Percentiles rank a stretch among this genome's conserved stretches.
These are phyloP conservation scores for Andrena fulva DNA, from an alignment of 2,888 invertebrate species.

Conservation along the genomic window DNA sequence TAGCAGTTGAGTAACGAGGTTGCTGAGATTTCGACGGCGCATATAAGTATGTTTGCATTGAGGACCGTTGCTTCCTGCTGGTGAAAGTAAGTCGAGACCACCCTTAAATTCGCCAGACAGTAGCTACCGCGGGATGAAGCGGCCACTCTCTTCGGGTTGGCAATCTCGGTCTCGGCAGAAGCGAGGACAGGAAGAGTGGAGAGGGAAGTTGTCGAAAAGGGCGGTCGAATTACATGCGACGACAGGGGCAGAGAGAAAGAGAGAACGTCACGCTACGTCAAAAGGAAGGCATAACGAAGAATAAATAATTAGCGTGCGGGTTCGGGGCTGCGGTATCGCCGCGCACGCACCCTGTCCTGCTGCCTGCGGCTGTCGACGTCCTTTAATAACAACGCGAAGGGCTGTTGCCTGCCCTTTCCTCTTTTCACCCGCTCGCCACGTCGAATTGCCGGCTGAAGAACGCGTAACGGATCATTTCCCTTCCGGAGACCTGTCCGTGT, in stretches of 20 bases:
- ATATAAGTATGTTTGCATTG: not conserved
- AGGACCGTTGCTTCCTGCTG: not conserved
- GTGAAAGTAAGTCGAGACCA: not conserved
- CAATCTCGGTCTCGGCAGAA: constrained; percentile 9
- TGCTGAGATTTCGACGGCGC: not conserved
- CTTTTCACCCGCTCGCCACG: constrained; percentile 24
- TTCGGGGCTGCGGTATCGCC: constrained; percentile 76
- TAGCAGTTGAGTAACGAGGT: not conserved
- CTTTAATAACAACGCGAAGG: constrained; percentile 66
- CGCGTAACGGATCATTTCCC: constrained; percentile 38
- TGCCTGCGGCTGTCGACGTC: constrained; percentile 68
- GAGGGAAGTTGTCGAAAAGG: constrained; percentile 24
- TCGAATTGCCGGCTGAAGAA: constrained; percentile 36
- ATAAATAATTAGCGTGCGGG: constrained; percentile 82
- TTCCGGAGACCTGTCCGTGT: not conserved
- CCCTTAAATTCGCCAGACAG: not conserved
- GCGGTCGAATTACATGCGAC: constrained; percentile 31
- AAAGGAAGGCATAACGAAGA: constrained; percentile 74
- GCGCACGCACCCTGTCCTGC: constrained; percentile 77
- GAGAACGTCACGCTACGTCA: constrained; percentile 66
- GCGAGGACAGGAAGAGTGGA: not conserved
- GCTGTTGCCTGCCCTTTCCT: constrained; percentile 36
- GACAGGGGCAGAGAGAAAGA: constrained; percentile 35
- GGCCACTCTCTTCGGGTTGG: not conserved
- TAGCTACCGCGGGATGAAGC: not conserved